Base-by-base conservation (phyloP, 2,888 invertebrate species). In the Ommatoiulus sabulosus region DNA sequence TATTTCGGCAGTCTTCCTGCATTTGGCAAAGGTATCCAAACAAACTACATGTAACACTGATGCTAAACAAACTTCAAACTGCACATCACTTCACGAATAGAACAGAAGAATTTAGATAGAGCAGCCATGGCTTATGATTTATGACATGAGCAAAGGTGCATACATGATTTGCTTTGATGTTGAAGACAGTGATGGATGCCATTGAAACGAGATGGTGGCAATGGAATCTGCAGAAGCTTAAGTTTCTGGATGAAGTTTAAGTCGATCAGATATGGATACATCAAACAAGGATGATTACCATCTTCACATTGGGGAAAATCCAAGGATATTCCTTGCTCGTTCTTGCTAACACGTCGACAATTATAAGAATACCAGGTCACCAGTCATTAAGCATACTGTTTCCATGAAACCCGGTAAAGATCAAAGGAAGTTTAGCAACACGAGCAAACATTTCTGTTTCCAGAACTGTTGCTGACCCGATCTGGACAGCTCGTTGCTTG, bases 91-190 rank as follows among this genome's bases (percentile, higher is more conserved):
- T 20, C 63, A 20, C 20, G n/a, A n/a, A 5, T 12, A n/a, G 4
- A 63, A n/a, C 46, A 7, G n/a, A 46, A 17, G 52, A 63, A 63
- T 20, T 63, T n/a, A n/a, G 63, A 17, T 63, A 63, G 46, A 8
- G 6, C 46, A 7, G 46, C 10, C 46, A 5, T 46, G 46, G 63
- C 63, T 5, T n/a, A 63, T n/a, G 63, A n/a, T 63, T 63, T n/a
- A 63, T n/a, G 5, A 20, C 4, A 12, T 5, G n/a, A 12, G 20
- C 63, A n/a, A 7, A 63, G 2, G n/a, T n/a, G 63, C 20, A 63
- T 63, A n/a, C n/a, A n/a, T n/a, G n/a, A 63, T 63, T n/a, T 63
- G 63, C 63, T 63, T 63, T 63, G 63, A 17, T 63, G 63, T 63
- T 63, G 63, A 17, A 20, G 20, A 63, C 3, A 63, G n/a, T 12